Conservation (phyloP, 2,797 vertebrate genomes). For the Coendou prehensilis region DNA sequence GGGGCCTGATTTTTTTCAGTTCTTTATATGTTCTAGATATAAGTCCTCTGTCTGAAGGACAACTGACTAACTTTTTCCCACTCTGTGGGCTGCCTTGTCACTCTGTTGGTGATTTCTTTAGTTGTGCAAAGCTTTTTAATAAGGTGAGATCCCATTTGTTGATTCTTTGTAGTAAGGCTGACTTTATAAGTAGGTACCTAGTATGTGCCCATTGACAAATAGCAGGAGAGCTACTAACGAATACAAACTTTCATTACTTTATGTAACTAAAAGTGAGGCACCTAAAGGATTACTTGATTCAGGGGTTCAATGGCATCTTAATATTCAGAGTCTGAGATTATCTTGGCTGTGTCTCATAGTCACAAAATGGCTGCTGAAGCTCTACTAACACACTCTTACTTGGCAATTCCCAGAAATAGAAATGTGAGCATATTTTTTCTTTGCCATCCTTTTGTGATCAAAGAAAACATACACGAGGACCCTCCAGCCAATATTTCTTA, state of each 20-base stretch:
- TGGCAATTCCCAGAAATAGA: not conserved
- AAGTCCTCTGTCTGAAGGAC: not conserved
- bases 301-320: not conserved
- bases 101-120: not conserved
- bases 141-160: not conserved
- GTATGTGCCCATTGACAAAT: not conserved
- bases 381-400: not conserved
- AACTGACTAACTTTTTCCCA: not conserved
- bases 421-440: slow-evolving; percentile 43
- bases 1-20: not conserved
- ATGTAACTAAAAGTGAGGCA: not conserved
- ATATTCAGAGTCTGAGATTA: not conserved
- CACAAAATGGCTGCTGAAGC: slow-evolving; percentile 58
- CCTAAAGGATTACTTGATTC: not conserved
- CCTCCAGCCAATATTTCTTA: not conserved
- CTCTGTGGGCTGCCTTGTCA: not conserved
- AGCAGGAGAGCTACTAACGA: not conserved
- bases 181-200: not conserved
- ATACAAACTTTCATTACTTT: not conserved
- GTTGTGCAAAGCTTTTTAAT: not conserved
- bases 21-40: not conserved
- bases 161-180: not conserved
- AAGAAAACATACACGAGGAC: not conserved
- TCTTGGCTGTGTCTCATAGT: not conserved
- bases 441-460: slow-evolving; percentile 45